These are phyloP conservation scores for Grallaria varia DNA, from an alignment of 2,113 vertebrate species.

Conservation along the genomic window DNA sequence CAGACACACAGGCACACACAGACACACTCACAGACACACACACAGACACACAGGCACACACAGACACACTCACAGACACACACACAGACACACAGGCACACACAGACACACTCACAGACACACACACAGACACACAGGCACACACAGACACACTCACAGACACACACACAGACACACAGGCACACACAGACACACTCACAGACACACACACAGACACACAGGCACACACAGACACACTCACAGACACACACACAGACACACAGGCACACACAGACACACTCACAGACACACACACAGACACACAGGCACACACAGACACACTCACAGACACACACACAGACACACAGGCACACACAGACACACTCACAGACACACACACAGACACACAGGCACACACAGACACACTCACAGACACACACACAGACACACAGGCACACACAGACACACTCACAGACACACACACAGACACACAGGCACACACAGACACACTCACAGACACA, in stretches of 20 bases:
- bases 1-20: not conserved
- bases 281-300: too few species aligned
- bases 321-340: too few species aligned
- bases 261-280: not conserved
- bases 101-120: too few species aligned
- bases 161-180: fast-evolving
- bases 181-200: not conserved
- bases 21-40: too few species aligned
- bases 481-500: too few species aligned
- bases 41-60: not conserved
- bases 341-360: not conserved
- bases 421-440: not conserved
- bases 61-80: too few species aligned
- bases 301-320: fast-evolving
- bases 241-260: too few species aligned
- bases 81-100: not conserved
- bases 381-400: not conserved
- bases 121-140: not conserved
- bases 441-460: too few species aligned
- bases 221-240: not conserved
- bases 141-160: too few species aligned
- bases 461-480: not conserved
- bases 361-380: too few species aligned
- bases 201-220: fast-evolving
- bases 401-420: too few species aligned